Percentiles rank a stretch among this genome's conserved stretches.
These are phyloP conservation scores for Drosophila ficusphila DNA, from an alignment of 1,140 invertebrate species.

Conservation along the genomic window DNA sequence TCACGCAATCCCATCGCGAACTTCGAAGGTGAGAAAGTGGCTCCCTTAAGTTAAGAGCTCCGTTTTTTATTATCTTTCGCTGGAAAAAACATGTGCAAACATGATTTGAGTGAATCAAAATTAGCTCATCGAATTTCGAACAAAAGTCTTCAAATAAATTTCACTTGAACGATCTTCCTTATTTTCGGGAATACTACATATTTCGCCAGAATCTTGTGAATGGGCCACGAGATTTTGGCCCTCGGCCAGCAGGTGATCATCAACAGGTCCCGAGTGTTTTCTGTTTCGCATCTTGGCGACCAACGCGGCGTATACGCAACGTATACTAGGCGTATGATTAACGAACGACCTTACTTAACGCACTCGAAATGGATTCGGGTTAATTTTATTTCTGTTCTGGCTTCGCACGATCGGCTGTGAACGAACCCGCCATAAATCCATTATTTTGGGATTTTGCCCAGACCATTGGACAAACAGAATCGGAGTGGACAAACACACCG, in stretches of 20 bases:
- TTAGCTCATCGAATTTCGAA: constrained; percentile 28
- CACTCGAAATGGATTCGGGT: constrained; percentile 36
- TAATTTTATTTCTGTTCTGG: constrained; percentile 43
- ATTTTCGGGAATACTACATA: constrained; percentile 7
- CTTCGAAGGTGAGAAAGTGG: constrained; percentile 1
- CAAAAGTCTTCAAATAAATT: constrained; percentile 33
- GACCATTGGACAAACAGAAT: constrained; percentile 29
- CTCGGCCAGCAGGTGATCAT: constrained; percentile 37
- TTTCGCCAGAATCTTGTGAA: constrained; percentile 54
- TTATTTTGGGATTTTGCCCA: constrained; percentile 20
- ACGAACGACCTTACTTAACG: constrained; percentile 45
- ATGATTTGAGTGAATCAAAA: constrained; percentile 9
- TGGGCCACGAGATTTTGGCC: constrained; percentile 50
- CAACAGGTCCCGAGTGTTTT: constrained; percentile 38
- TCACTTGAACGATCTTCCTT: constrained; percentile 16
- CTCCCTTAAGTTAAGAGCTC: constrained; percentile 42
- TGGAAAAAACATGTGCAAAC: constrained; percentile 33
- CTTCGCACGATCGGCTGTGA: constrained; percentile 40
- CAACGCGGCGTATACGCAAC: constrained; percentile 39
- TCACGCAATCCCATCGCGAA: neutral
- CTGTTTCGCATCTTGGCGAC: neutral
- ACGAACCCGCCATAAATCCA: constrained; percentile 20
- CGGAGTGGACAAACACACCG: neutral
- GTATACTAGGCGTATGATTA: constrained; percentile 34
- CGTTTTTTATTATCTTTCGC: constrained; percentile 28